phyloP scores from a whole-genome alignment of 1,140 invertebrate genomes.

The Rhagoletis zephyria region DNA sequence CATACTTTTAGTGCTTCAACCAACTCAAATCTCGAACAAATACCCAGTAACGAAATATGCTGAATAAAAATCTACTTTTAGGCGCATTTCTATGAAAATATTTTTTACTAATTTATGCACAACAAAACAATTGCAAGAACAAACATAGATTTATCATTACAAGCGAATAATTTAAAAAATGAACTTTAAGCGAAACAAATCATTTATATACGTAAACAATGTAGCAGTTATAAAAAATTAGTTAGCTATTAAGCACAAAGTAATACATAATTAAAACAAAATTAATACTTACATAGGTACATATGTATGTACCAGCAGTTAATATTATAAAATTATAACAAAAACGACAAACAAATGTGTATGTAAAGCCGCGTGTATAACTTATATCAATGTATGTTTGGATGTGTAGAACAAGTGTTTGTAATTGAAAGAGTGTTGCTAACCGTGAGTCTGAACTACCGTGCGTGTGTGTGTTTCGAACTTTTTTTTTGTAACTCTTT shows the following conservation, averaged over 20 bases:
- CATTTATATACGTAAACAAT: constrained; percentile 51
- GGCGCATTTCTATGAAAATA: not conserved
- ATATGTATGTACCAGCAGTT: constrained; percentile 19
- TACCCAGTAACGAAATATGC: not conserved
- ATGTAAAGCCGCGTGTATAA: not conserved
- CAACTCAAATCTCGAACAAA: not conserved
- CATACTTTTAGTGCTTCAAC: constrained; percentile 28
- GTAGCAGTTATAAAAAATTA: constrained; percentile 42
- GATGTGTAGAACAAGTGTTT: no score
- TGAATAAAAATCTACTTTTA: not conserved
- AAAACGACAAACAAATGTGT: not conserved
- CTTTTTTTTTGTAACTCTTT: not conserved
- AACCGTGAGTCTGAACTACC: not conserved
- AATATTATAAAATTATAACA: not conserved
- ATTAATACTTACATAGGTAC: not conserved
- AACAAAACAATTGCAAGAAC: constrained; percentile 20
- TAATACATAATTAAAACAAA: not conserved
- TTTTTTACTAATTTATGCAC: constrained; percentile 33
- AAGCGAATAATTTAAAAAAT: not conserved
- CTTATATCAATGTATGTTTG: not conserved
- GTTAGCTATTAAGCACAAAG: constrained; percentile 17
- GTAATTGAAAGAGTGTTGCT: no score
- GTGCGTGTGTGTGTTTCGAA: no score
- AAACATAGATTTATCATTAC: constrained; percentile 17
- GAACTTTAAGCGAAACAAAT: constrained; percentile 29